phyloP scores from a whole-genome alignment of 2,888 invertebrate genomes.

The Stenodema calcarata region DNA sequence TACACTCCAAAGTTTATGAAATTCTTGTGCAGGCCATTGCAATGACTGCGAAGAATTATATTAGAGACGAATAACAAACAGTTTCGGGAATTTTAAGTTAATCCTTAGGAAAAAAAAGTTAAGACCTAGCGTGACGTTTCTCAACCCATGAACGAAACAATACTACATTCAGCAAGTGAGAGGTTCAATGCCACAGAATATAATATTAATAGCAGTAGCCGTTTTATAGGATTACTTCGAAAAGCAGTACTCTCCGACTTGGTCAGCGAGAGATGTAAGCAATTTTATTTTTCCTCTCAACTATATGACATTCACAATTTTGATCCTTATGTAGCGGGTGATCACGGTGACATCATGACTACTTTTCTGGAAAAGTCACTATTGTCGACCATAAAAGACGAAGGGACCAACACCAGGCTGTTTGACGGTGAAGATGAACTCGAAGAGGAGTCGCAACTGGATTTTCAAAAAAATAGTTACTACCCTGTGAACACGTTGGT shows the following conservation, averaged over 20 bases:
- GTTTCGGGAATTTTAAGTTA: neutral
- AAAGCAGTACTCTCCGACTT: neutral
- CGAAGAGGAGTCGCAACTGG: neutral
- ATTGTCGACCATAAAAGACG: neutral
- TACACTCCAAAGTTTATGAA: neutral
- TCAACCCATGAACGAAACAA: neutral
- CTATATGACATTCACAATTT: neutral
- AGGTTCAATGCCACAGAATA: neutral
- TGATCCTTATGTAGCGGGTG: slow-evolving; percentile 9
- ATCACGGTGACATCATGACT: neutral
- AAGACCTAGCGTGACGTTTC: neutral
- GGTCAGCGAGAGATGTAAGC: neutral
- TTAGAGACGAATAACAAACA: neutral
- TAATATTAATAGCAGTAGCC: neutral
- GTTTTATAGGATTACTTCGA: neutral
- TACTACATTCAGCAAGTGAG: neutral
- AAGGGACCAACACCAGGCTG: neutral
- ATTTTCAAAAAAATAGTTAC: neutral
- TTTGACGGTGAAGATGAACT: neutral
- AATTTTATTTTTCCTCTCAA: neutral
- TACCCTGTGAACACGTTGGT: neutral
- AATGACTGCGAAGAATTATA: neutral
- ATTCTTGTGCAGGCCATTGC: neutral
- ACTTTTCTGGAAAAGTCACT: neutral
- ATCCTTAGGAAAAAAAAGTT: neutral